Evolutionary conservation across 2,888 invertebrate genomes (phyloP).

Genomic region (Dicyrtoma fusca): DNA sequence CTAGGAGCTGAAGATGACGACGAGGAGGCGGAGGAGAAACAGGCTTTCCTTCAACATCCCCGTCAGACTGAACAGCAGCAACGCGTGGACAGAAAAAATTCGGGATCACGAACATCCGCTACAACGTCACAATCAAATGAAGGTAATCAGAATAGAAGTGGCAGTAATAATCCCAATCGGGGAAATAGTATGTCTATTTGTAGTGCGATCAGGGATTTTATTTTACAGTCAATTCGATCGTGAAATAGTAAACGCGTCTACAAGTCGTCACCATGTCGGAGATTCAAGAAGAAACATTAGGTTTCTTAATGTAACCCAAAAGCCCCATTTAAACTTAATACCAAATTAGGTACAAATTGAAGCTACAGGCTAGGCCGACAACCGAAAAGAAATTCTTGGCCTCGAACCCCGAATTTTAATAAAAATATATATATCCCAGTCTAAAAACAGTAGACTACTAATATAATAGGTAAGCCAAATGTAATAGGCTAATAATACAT

Average conservation of each 20-base stretch:
- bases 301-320: too few species aligned
- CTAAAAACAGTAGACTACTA: too few species aligned
- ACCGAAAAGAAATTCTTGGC: too few species aligned
- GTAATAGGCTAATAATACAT: too few species aligned
- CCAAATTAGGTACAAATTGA: too few species aligned
- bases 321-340: too few species aligned
- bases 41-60: constrained; percentile 22
- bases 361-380: too few species aligned
- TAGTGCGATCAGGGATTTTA: constrained; percentile 54
- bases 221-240: constrained; percentile 53
- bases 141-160: constrained; percentile 17
- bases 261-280: too few species aligned
- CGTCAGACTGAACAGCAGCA: neutral
- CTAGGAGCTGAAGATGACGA: constrained; percentile 17
- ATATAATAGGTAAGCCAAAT: too few species aligned
- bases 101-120: constrained; percentile 23
- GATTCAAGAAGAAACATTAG: too few species aligned
- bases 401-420: too few species aligned
- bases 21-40: constrained; percentile 16
- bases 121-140: constrained; percentile 17
- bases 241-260: constrained; percentile 29
- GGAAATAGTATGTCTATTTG: constrained; percentile 51
- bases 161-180: constrained; percentile 26
- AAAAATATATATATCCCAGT: too few species aligned
- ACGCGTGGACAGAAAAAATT: neutral